Conservation (phyloP, 1,140 invertebrate species). For the Danaus plexippus region DNA sequence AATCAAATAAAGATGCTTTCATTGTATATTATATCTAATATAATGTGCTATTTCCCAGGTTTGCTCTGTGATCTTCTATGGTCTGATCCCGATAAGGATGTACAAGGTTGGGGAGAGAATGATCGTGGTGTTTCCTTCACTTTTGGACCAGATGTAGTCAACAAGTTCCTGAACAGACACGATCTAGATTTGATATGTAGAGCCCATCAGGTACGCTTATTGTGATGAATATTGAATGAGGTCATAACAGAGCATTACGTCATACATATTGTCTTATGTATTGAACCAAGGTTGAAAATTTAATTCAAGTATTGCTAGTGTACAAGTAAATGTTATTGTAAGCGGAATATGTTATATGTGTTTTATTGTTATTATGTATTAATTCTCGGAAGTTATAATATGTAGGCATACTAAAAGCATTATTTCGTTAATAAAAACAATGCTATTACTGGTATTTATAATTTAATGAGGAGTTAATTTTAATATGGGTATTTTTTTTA, state of each 20-base stretch:
- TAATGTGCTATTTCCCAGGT: constrained; percentile 58
- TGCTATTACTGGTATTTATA: too few species aligned
- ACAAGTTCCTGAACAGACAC: constrained; percentile 88
- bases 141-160: constrained; percentile 87
- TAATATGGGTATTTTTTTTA: constrained; percentile 22
- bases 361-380: too few species aligned
- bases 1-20: not conserved
- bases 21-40: not conserved
- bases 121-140: constrained; percentile 92
- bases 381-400: too few species aligned
- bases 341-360: too few species aligned
- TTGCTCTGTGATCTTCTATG: constrained; percentile 89
- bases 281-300: not conserved
- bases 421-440: too few species aligned
- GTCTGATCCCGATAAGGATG: constrained; percentile 93
- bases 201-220: constrained; percentile 80
- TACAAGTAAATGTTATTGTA: too few species aligned
- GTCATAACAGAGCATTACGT: too few species aligned
- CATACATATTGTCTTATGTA: too few species aligned
- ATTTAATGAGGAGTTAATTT: too few species aligned
- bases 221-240: too few species aligned
- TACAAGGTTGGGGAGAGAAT: constrained; percentile 90
- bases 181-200: constrained; percentile 91
- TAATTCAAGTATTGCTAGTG: not conserved
- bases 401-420: too few species aligned